Evolutionary conservation across 2,113 vertebrate species (phyloP).

Genomic region (Phylloscopus trochilus): DNA sequence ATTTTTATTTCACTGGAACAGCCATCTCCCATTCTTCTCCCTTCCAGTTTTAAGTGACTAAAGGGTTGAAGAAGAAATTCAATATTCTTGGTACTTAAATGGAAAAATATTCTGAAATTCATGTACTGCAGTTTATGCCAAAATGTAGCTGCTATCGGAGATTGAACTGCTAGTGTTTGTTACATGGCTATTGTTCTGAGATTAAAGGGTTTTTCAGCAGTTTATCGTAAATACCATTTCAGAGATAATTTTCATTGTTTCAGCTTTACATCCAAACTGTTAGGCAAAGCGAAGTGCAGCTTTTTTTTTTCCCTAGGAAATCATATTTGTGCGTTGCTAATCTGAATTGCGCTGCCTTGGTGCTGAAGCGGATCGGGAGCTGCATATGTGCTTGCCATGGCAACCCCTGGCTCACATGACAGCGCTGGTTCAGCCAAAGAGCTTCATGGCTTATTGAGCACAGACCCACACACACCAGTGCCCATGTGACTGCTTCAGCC

Average conservation of each 20-base stretch:
- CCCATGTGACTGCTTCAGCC: slow-evolving; percentile 29
- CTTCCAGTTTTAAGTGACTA: neutral
- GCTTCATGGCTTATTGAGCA: slow-evolving; percentile 16
- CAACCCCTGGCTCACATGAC: slow-evolving; percentile 52
- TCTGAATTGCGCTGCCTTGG: neutral
- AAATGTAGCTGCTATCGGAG: neutral
- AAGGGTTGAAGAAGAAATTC: neutral
- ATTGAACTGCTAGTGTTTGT: neutral
- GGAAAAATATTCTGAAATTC: neutral
- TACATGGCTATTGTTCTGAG: neutral
- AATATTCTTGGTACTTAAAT: neutral
- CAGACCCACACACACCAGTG: neutral
- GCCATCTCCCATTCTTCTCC: fast-evolving
- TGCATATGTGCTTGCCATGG: slow-evolving; percentile 55
- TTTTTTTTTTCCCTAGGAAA: neutral
- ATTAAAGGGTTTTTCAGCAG: neutral
- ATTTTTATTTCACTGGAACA: neutral
- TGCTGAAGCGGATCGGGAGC: neutral
- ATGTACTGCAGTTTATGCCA: neutral
- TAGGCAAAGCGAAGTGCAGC: neutral
- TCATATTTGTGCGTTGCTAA: neutral
- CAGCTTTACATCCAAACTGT: neutral
- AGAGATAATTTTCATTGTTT: neutral
- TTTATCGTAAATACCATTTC: neutral
- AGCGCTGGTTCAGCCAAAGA: neutral